A percentile compares a stretch with the other conserved stretches of the same genome.
Conservation (phyloP, 2,888 invertebrate genomes). For the Drosophila anceps region DNA sequence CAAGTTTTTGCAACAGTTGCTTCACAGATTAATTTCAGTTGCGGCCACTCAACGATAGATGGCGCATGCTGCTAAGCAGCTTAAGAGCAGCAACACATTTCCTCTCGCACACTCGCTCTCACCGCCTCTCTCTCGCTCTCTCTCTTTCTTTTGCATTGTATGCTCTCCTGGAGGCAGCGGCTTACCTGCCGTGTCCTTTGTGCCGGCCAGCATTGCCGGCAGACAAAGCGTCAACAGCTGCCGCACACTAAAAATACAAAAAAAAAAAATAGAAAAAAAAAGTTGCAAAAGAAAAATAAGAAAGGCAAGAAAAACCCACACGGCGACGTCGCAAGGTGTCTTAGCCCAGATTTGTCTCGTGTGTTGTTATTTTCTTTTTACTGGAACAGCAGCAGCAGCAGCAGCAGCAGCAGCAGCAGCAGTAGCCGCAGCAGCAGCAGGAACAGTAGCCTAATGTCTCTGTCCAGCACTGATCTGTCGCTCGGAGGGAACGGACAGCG, state of each 20-base stretch:
- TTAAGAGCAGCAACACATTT: conserved; percentile 30
- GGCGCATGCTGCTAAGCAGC: conserved; percentile 20
- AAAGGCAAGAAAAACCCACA: conserved; percentile 70
- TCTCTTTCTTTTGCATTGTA: neutral
- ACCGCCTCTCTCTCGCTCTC: neutral
- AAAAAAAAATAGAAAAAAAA: conserved; percentile 38
- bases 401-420: conserved; percentile 57
- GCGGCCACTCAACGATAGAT: conserved; percentile 43
- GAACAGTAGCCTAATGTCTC: conserved; percentile 77
- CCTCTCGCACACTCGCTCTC: neutral
- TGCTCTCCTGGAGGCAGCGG: conserved; percentile 5
- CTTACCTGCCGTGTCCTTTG: conserved; percentile 57
- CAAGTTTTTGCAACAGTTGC: conserved; percentile 25
- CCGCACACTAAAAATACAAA: conserved; percentile 26
- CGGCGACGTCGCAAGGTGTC: conserved; percentile 71
- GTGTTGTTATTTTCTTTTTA: conserved; percentile 53
- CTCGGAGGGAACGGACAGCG: conserved; percentile 26
- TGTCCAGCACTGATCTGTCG: conserved; percentile 45
- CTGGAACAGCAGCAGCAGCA: conserved; percentile 26
- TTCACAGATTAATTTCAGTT: conserved; percentile 24
- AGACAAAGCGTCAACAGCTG: conserved; percentile 25
- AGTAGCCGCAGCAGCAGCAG: conserved; percentile 17
- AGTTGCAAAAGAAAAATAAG: conserved; percentile 28
- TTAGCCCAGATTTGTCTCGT: conserved; percentile 80
- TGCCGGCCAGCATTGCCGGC: conserved; percentile 46